Evolutionary conservation across 1,140 invertebrate species (phyloP).

Genomic region (Platyura marginata): DNA sequence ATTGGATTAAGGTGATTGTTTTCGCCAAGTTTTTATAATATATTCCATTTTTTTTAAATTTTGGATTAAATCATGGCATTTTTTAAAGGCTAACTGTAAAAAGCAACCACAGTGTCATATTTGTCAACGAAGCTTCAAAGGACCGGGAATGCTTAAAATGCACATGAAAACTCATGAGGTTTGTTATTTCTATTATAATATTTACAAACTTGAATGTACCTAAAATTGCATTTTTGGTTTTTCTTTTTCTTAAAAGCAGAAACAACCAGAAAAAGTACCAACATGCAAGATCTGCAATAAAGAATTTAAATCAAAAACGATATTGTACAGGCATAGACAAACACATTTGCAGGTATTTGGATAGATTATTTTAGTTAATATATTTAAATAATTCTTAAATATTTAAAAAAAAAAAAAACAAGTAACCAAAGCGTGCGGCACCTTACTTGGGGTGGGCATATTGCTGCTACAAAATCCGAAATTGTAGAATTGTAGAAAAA

Average conservation of each 20-base stretch:
- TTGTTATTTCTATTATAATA: not conserved
- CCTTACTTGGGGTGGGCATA: too few species aligned
- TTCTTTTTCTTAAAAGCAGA: constrained; percentile 1
- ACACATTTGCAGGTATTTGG: constrained; percentile 32
- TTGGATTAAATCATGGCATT: too few species aligned
- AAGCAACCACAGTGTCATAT: constrained; percentile 36
- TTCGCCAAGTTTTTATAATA: too few species aligned
- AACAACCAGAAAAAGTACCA: constrained; percentile 29
- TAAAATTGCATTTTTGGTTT: not conserved
- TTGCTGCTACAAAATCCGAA: too few species aligned
- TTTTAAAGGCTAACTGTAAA: constrained; percentile 32
- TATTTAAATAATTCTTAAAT: too few species aligned
- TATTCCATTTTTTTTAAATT: too few species aligned
- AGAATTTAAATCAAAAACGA: constrained; percentile 32
- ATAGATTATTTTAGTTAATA: too few species aligned
- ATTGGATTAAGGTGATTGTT: constrained; percentile 32
- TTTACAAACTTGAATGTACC: not conserved
- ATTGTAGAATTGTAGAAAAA: too few species aligned
- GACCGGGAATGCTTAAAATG: constrained; percentile 38
- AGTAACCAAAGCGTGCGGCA: too few species aligned
- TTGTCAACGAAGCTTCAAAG: constrained; percentile 33
- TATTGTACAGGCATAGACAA: constrained; percentile 33
- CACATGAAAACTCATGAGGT: constrained; percentile 37
- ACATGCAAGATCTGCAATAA: constrained; percentile 35
- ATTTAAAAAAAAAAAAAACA: too few species aligned